Base-by-base conservation (phyloP, 2,888 invertebrate genomes). In the Macroteleia sp. region DNA sequence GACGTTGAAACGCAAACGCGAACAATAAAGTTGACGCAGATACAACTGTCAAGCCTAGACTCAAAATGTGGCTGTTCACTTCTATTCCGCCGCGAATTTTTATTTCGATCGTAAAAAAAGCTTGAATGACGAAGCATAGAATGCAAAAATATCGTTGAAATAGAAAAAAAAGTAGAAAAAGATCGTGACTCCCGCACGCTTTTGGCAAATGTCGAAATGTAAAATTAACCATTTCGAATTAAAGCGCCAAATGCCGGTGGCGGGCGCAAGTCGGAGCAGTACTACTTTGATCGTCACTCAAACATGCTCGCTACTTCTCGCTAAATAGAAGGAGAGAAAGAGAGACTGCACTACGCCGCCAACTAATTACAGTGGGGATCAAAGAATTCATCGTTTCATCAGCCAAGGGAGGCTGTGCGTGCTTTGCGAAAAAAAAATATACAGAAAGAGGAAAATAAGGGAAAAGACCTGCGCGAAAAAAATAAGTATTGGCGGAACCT, bases 301-400 rank as follows among this genome's bases (percentile, higher is more conserved):
- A 89, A 90, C 88, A 89, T 89, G 89, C 88, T 90, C 73, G 81
- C 87, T 84, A 85, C 83, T 85, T 80, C 79, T 82, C 81, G 81
- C 80, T 79, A 73, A 62, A 70, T 75, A 77, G 74, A 61, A 64
- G 56, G 30, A 66, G 64, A 59, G 76, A 74, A 52, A 76, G 76
- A 70, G 76, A 66, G 56, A 25, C 30, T 48, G 66, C 48, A 57
- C 44, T 57, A 48, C 50, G 74, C 84, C 85, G 86, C 88, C 88
- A 88, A 90, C 89, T 90, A 90, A 90, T 90, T 90, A 89, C 90
- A 88, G 86, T 86, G 85, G 79, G 88, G 90, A 90, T 90, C 90
- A 90, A 90, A 90, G 90, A 90, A 90, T 90, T 87, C 88, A 87
- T 87, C 88, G 88, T 85, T 87, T 81, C 83, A 76, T 70, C 70